Percentiles rank a stretch among this genome's conserved stretches.
Conservation (phyloP, 2,113 vertebrate species). For the Plotosus lineatus region DNA sequence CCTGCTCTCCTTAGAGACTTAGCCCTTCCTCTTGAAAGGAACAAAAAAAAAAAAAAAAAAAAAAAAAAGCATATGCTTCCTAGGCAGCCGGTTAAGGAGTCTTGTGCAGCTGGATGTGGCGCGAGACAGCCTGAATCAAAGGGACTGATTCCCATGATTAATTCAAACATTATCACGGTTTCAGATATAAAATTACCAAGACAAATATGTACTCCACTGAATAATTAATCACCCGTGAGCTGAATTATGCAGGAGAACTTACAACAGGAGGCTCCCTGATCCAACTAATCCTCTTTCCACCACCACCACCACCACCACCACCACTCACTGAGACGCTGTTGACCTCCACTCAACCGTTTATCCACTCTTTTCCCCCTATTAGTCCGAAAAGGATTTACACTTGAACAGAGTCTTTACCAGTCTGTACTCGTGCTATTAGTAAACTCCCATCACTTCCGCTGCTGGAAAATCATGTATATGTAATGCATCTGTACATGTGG, state of each 20-base stretch:
- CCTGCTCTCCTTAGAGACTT: conserved; percentile 72
- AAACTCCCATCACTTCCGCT: background rate
- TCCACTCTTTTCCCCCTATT: conserved; percentile 61
- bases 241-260: conserved; percentile 75
- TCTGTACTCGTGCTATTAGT: conserved; percentile 16
- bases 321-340: conserved; percentile 61
- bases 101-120: conserved; percentile 82
- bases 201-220: conserved; percentile 76
- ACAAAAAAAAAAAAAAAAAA: conserved; percentile 64
- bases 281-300: conserved; percentile 65
- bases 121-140: conserved; percentile 68
- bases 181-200: conserved; percentile 74
- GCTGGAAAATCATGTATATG: conserved; percentile 12
- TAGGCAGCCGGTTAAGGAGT: conserved; percentile 76
- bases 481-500: no score
- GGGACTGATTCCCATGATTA: conserved; percentile 78
- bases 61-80: conserved; percentile 85
- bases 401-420: conserved; percentile 49
- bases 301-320: conserved; percentile 60
- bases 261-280: conserved; percentile 64
- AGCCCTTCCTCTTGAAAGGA: conserved; percentile 68
- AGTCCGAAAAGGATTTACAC: conserved; percentile 56
- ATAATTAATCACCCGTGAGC: conserved; percentile 71
- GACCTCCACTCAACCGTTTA: conserved; percentile 53
- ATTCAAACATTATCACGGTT: conserved; percentile 76